Percentiles rank a stretch among this genome's conserved stretches.
These are phyloP conservation scores for Luscinia megarhynchos DNA, from an alignment of 2,797 vertebrate genomes.

Conservation along the genomic window DNA sequence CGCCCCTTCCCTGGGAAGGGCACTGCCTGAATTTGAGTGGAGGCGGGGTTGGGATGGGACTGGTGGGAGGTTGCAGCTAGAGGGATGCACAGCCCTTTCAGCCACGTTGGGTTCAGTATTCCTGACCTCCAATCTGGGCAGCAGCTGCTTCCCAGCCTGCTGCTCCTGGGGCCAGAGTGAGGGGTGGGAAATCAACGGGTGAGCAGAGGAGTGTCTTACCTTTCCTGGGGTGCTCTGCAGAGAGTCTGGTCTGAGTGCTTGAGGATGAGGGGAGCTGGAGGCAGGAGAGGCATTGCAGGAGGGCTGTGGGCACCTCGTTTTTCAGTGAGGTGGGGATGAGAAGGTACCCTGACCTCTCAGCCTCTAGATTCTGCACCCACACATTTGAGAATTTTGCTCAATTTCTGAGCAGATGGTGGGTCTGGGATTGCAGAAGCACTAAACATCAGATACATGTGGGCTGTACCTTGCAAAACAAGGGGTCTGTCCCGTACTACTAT, in stretches of 20 bases:
- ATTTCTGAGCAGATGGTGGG: neutral
- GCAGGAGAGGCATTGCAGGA: neutral
- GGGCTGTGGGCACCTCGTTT: accelerated
- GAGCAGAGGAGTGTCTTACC: neutral
- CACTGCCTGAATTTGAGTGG: neutral
- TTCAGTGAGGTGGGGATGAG: neutral
- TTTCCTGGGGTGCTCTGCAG: neutral
- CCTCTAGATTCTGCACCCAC: neutral
- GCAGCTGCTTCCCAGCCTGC: neutral
- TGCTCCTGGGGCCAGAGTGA: neutral
- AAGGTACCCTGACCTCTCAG: neutral
- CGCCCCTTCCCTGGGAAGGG: neutral
- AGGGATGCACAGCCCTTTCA: neutral
- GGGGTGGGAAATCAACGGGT: neutral
- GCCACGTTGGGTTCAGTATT: neutral
- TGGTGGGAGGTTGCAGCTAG: neutral
- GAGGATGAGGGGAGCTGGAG: neutral
- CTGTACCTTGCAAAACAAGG: neutral
- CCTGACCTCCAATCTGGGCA: neutral
- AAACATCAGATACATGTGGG: neutral
- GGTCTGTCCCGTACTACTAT: neutral
- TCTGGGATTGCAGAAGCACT: neutral
- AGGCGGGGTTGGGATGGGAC: neutral
- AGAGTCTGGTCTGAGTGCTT: neutral
- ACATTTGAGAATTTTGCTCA: neutral